Evolutionary conservation across 2,888 invertebrate species (phyloP).

Genomic region (Andrena bicolor): DNA sequence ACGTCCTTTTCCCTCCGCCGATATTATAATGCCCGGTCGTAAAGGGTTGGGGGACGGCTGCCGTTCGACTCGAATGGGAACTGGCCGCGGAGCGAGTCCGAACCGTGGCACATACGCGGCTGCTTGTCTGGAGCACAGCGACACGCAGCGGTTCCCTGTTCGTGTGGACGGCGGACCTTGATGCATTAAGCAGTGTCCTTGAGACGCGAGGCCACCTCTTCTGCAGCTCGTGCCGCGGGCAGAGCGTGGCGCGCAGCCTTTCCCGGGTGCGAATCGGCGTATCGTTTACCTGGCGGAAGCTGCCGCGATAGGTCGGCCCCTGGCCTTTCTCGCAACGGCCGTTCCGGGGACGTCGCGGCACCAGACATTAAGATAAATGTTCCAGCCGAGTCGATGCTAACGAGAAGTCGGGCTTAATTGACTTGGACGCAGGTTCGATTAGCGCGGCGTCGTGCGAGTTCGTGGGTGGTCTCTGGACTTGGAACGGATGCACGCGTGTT

Average conservation of each 20-base stretch:
- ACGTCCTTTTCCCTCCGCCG: slow-evolving; percentile 15
- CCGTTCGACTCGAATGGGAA: slow-evolving; percentile 53
- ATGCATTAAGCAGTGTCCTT: slow-evolving; percentile 65
- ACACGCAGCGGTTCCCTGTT: slow-evolving; percentile 31
- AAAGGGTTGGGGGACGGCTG: slow-evolving; percentile 48
- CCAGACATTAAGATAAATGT: neutral
- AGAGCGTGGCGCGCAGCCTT: slow-evolving; percentile 39
- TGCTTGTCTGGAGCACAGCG: slow-evolving; percentile 16
- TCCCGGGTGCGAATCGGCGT: slow-evolving; percentile 62
- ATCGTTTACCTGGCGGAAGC: slow-evolving; percentile 73
- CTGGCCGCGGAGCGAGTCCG: slow-evolving; percentile 32
- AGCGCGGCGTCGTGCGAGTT: slow-evolving; percentile 11
- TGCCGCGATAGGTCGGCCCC: slow-evolving; percentile 47
- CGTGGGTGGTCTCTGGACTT: slow-evolving; percentile 22
- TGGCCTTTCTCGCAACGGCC: slow-evolving; percentile 16
- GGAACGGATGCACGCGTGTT: too few relatives aligned
- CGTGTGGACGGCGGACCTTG: slow-evolving; percentile 51
- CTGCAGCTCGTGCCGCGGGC: slow-evolving; percentile 44
- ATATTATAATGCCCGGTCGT: slow-evolving; percentile 47
- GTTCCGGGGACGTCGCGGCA: neutral
- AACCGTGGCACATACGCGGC: slow-evolving; percentile 8
- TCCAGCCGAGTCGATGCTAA: neutral
- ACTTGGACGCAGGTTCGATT: slow-evolving; percentile 13
- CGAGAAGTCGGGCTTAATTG: slow-evolving; percentile 8
- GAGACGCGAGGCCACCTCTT: slow-evolving; percentile 54